Evolutionary conservation across 2,113 vertebrate species (phyloP), one percentile per base, ranked within the genome.

Genomic region (Synchiropus splendidus): DNA sequence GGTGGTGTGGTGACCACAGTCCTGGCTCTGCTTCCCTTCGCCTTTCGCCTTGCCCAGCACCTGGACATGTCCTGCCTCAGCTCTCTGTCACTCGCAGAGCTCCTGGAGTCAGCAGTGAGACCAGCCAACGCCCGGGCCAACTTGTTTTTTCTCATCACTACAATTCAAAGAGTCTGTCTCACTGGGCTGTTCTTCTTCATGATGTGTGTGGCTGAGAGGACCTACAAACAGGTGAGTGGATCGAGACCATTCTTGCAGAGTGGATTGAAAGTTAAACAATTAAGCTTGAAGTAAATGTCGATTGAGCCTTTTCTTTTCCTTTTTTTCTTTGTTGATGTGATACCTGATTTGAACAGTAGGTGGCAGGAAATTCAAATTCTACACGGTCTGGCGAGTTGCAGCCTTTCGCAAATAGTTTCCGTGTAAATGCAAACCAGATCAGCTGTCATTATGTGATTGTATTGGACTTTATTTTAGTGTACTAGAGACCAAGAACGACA

Each of bases 141-240:
- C 4, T 13, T 77, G 10, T 77, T 97, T 58, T 84, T 88, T 67
- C 33, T 82, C 3, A 90, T 97, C 84, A 92, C 87, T 30, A 85
- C 88, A 4, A 64, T 97, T 45, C 90, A 95, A 36, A 87, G 92
- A 39, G 68, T 91, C 16, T 94, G 89, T 78, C 86, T 99, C 46
- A 89, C 86, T 0, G 92, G 90, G 64, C 89, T 99, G 64, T 94
- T 98, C 63, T 99, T 99, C 82, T 99, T 99, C 78, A 92, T 98
- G 90, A 92, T 97, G 90, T 97, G 94, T 59, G 95, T 99, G 55
- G 94, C 95, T 2, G 95, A 99, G 81, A 88, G 92, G 55, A 99
- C 95, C 0, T 99, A 98, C 57, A 96, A 94, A 37, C 94, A 99
- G 90, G 95, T 92, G 53, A 61, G 44, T 3, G 4, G 2, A 2